Evolutionary conservation across 2,888 invertebrate genomes (phyloP).

Genomic region (Beris chalybata): DNA sequence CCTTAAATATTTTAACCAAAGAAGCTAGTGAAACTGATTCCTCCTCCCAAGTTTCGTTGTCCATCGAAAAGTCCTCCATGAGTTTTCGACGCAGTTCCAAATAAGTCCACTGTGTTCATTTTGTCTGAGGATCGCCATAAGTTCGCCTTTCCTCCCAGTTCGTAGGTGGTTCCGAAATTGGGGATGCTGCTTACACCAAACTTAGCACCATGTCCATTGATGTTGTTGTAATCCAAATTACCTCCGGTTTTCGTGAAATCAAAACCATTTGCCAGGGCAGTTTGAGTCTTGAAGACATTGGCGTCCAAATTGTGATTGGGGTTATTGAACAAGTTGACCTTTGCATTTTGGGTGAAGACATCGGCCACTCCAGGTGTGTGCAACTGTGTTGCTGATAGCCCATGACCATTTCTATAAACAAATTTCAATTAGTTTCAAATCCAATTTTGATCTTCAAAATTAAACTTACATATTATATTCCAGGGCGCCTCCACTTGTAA

Average conservation of each 20-base stretch:
- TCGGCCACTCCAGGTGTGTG: slow-evolving; percentile 43
- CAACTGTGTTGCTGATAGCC: slow-evolving; percentile 44
- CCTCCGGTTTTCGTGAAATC: slow-evolving; percentile 45
- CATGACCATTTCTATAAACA: slow-evolving; percentile 45
- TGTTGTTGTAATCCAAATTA: slow-evolving; percentile 43
- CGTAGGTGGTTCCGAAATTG: slow-evolving; percentile 43
- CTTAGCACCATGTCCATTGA: slow-evolving; percentile 44
- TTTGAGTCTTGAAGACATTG: slow-evolving; percentile 45
- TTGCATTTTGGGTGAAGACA: slow-evolving; percentile 40
- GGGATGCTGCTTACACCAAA: slow-evolving; percentile 46
- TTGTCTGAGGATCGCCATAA: slow-evolving; percentile 45
- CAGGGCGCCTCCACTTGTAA: slow-evolving; percentile 46
- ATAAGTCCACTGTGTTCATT: slow-evolving; percentile 45
- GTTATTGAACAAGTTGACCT: slow-evolving; percentile 17
- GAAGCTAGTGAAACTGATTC: slow-evolving; percentile 42
- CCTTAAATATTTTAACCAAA: slow-evolving; percentile 41
- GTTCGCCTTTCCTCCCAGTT: slow-evolving; percentile 45
- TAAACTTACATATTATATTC: slow-evolving; percentile 46
- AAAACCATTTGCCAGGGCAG: slow-evolving; percentile 41
- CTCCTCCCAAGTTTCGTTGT: slow-evolving; percentile 42
- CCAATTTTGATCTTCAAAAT: neutral
- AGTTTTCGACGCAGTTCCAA: slow-evolving; percentile 45
- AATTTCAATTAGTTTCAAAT: no score
- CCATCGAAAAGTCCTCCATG: slow-evolving; percentile 44
- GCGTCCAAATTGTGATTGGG: slow-evolving; percentile 42